Evolutionary conservation across 2,113 vertebrate genomes (phyloP).

Genomic region (Quiscalus mexicanus): DNA sequence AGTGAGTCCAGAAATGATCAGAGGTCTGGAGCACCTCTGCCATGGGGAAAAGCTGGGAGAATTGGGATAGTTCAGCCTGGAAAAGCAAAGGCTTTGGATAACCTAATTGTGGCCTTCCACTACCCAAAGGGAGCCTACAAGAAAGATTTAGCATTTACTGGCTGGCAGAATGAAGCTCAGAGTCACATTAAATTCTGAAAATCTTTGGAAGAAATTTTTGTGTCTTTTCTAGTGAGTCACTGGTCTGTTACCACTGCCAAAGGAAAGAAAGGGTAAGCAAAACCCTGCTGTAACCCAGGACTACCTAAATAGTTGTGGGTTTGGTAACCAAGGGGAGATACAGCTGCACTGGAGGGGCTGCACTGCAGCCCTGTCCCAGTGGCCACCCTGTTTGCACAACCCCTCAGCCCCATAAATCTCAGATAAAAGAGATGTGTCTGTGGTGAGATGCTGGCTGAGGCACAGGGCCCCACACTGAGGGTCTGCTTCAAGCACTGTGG

Average conservation of each 20-base stretch:
- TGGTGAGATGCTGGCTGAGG: background rate
- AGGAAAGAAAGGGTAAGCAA: background rate
- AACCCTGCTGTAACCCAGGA: background rate
- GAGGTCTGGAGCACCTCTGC: background rate
- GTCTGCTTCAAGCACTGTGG: rapidly evolving
- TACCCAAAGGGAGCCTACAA: background rate
- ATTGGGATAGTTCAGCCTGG: background rate
- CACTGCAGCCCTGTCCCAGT: background rate
- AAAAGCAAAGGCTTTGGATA: background rate
- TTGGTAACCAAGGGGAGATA: background rate
- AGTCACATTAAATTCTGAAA: background rate
- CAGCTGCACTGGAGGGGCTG: background rate
- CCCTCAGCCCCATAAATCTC: background rate
- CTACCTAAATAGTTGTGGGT: background rate
- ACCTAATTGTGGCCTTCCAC: background rate
- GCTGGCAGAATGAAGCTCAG: background rate
- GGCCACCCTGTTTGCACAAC: background rate
- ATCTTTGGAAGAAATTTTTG: background rate
- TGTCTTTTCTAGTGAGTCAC: background rate
- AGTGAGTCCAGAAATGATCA: background rate
- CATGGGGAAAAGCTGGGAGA: background rate
- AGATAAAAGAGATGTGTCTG: background rate
- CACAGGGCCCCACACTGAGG: background rate
- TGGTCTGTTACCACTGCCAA: background rate
- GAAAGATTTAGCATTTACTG: background rate